These are phyloP conservation scores for Leptinotarsa rubiginosa DNA, from an alignment of 2,888 invertebrate genomes.

Conservation along the genomic window DNA sequence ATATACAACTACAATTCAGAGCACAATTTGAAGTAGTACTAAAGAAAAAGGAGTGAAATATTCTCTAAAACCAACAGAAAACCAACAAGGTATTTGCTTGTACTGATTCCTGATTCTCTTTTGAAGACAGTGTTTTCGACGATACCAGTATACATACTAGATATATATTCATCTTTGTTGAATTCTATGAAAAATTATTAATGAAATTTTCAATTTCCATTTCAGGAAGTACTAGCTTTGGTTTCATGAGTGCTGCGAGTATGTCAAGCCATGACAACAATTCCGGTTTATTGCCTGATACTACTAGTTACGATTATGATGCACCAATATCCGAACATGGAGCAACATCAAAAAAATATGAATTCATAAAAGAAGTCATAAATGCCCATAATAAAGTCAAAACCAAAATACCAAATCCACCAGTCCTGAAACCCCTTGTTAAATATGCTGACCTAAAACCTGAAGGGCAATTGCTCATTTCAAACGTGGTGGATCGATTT, in stretches of 20 bases:
- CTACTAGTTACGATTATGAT: constrained; percentile 80
- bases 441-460: constrained; percentile 47
- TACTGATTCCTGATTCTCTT: too few species aligned
- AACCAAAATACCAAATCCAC: constrained; percentile 60
- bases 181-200: too few species aligned
- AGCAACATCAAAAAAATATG: constrained; percentile 88
- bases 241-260: constrained; percentile 42
- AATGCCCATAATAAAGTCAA: constrained; percentile 57
- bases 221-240: constrained; percentile 22
- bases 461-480: constrained; percentile 26
- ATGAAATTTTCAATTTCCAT: not conserved
- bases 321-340: constrained; percentile 91
- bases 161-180: too few species aligned
- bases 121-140: too few species aligned
- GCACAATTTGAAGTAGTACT: too few species aligned
- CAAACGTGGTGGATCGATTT: constrained; percentile 18
- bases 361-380: constrained; percentile 72
- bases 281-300: constrained; percentile 69
- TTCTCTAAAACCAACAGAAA: too few species aligned
- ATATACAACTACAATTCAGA: too few species aligned
- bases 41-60: too few species aligned
- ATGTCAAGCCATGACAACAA: constrained; percentile 63
- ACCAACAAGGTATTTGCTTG: too few species aligned
- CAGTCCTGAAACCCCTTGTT: constrained; percentile 69
- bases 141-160: too few species aligned